These are phyloP conservation scores for Clangula hyemalis DNA, from an alignment of 2,797 vertebrate genomes.

Conservation along the genomic window DNA sequence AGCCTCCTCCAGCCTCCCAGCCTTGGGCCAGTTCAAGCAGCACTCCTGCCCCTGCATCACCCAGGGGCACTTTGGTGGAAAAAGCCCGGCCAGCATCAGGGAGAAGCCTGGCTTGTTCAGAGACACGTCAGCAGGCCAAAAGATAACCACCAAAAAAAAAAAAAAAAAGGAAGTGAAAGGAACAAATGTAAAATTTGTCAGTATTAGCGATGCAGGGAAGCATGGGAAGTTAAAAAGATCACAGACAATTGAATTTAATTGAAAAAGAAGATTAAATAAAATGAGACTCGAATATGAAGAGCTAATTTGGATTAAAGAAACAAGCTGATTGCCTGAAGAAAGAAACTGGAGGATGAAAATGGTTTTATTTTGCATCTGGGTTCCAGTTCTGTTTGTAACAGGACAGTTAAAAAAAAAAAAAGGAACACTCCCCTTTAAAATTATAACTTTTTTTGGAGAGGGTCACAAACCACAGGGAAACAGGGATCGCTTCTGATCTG, in stretches of 20 bases:
- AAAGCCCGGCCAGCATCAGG: background rate
- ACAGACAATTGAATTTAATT: conserved; percentile 74
- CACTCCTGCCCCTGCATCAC: background rate
- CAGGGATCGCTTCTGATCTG: background rate
- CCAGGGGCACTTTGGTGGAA: background rate
- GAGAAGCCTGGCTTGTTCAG: background rate
- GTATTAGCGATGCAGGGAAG: conserved; percentile 32
- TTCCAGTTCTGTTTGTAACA: background rate
- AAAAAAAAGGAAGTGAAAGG: background rate
- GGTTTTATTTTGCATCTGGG: background rate
- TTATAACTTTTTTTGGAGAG: background rate
- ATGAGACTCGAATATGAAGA: conserved; percentile 57
- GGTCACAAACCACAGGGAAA: background rate
- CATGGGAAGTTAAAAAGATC: conserved; percentile 57
- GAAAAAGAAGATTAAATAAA: conserved; percentile 72
- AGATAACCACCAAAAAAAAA: background rate
- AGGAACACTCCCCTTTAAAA: background rate
- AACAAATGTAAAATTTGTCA: conserved; percentile 28
- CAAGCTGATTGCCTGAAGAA: conserved; percentile 39
- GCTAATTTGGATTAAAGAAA: conserved; percentile 60
- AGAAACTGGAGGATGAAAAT: background rate
- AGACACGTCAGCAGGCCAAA: background rate
- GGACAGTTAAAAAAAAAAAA: background rate
- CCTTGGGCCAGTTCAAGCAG: background rate
- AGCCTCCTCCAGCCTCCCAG: background rate